Conservation (phyloP, 2,888 invertebrate species). For the Eristalis intricaria region DNA sequence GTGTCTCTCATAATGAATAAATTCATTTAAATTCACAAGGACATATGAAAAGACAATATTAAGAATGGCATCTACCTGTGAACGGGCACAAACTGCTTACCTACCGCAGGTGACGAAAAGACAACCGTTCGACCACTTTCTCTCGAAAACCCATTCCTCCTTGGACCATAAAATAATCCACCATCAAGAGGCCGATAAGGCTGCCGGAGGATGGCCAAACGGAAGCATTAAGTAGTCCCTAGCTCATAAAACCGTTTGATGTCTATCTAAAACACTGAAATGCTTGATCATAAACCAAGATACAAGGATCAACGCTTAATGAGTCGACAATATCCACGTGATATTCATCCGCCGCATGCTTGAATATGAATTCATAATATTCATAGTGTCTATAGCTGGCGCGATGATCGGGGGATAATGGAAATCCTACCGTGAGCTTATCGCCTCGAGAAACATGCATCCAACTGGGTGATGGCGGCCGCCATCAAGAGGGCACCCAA, state of each 20-base stretch:
- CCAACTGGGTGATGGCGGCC: neutral
- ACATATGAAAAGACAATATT: neutral
- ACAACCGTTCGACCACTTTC: slow-evolving; percentile 11
- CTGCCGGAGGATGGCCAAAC: neutral
- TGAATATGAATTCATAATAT: neutral
- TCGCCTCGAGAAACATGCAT: neutral
- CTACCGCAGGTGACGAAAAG: slow-evolving; percentile 33
- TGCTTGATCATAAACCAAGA: neutral
- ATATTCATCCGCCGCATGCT: neutral
- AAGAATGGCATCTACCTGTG: neutral
- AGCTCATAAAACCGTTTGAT: neutral
- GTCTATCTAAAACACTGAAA: neutral
- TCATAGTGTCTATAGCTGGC: neutral
- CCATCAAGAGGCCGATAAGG: neutral
- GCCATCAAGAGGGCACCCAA: neutral
- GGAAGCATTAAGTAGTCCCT: neutral
- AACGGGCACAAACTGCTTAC: slow-evolving; percentile 3
- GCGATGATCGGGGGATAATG: neutral
- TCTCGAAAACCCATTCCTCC: neutral
- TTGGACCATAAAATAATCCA: slow-evolving; percentile 9
- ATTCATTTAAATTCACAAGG: neutral
- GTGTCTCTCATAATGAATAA: neutral
- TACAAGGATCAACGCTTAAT: neutral
- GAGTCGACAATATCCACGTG: neutral
- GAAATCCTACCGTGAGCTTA: neutral